phyloP scores from a whole-genome alignment of 92 coral and sea anemone genomes.

The Actinostola sp. region DNA sequence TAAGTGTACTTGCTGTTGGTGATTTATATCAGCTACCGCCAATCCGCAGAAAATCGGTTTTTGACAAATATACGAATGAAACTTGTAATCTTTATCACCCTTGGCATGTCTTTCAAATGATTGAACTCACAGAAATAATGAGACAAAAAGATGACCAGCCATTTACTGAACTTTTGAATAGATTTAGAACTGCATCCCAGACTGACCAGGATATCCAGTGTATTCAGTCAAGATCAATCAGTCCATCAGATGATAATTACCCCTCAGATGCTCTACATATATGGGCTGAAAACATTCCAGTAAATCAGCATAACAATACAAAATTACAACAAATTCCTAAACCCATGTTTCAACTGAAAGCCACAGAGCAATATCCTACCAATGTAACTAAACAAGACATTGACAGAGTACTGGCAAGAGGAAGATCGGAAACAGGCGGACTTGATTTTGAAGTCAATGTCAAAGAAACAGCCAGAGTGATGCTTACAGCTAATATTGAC shows the following conservation, averaged over 20 bases:
- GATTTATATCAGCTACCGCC: slow-evolving; percentile 59
- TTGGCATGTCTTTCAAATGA: slow-evolving; percentile 54
- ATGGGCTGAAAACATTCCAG: slow-evolving; percentile 66
- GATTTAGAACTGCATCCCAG: slow-evolving; percentile 64
- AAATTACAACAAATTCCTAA: slow-evolving; percentile 21
- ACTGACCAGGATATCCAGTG: slow-evolving; percentile 54
- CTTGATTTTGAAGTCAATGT: slow-evolving; percentile 15
- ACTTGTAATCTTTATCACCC: slow-evolving; percentile 43
- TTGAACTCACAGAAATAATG: slow-evolving; percentile 65
- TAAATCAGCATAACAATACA: slow-evolving; percentile 28
- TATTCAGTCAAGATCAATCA: slow-evolving; percentile 47
- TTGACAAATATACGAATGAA: slow-evolving; percentile 53
- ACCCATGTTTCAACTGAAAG: slow-evolving; percentile 25
- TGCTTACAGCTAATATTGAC: slow-evolving; percentile 55
- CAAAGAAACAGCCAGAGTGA: slow-evolving; percentile 12
- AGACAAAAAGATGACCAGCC: slow-evolving; percentile 67
- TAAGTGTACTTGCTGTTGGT: slow-evolving; percentile 55
- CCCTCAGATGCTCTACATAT: too few species aligned
- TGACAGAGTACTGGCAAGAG: slow-evolving; percentile 19
- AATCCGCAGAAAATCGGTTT: slow-evolving; percentile 41
- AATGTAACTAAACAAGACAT: slow-evolving; percentile 30
- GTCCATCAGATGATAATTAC: slow-evolving; percentile 25
- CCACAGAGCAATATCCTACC: slow-evolving; percentile 29
- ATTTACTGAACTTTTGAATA: slow-evolving; percentile 69
- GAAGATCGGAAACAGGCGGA: slow-evolving; percentile 33